Percentiles rank a stretch among this genome's conserved stretches.
Evolutionary conservation across 2,888 invertebrate species (phyloP).

Genomic region (Rhagonycha fulva): DNA sequence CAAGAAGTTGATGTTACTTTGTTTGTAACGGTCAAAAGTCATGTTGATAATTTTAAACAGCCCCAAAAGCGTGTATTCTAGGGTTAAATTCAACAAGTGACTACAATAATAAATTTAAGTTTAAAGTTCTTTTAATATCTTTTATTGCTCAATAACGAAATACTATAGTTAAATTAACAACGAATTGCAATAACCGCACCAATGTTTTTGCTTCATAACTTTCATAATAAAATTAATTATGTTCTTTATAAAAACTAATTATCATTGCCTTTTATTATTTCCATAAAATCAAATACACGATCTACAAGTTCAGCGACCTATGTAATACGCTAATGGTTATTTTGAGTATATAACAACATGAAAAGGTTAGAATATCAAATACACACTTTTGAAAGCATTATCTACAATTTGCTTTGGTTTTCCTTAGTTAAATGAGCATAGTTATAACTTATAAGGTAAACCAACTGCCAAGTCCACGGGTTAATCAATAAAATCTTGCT

Average conservation of each 20-base stretch:
- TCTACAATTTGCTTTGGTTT: background rate
- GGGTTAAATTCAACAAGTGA: background rate
- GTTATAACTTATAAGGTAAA: background rate
- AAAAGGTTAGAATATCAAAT: background rate
- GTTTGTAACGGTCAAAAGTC: too few species aligned
- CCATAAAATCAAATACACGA: background rate
- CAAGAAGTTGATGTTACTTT: too few species aligned
- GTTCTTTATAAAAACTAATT: background rate
- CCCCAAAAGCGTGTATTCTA: background rate
- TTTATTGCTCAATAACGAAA: background rate
- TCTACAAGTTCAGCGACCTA: background rate
- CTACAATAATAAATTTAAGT: background rate
- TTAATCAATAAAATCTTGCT: background rate
- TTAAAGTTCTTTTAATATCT: background rate
- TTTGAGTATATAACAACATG: background rate
- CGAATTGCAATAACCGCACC: background rate
- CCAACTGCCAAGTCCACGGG: background rate
- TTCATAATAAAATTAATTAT: background rate
- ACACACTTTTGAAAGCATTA: background rate
- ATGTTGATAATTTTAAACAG: too few species aligned
- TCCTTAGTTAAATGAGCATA: background rate
- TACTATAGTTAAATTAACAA: background rate
- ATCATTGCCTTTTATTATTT: background rate
- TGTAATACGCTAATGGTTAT: background rate
- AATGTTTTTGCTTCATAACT: background rate